phyloP scores from a whole-genome alignment of 2,888 invertebrate species.

The Acrobasis repandana region DNA sequence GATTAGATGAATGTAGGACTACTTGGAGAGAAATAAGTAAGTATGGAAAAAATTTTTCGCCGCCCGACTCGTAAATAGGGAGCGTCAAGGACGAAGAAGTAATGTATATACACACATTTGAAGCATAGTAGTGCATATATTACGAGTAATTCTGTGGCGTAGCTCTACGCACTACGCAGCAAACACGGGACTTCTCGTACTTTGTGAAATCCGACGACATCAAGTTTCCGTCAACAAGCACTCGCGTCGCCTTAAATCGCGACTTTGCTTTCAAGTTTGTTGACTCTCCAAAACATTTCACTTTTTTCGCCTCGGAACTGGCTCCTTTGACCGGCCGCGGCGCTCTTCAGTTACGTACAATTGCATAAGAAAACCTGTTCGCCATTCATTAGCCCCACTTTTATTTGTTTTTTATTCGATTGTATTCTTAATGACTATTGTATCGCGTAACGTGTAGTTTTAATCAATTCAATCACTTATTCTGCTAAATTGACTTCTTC shows the following conservation, averaged over 20 bases:
- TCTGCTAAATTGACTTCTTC: not conserved
- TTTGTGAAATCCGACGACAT: conserved; percentile 49
- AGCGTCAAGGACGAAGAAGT: too few relatives aligned
- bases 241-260: conserved; percentile 44
- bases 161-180: conserved; percentile 31
- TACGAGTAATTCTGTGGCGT: too few relatives aligned
- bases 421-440: conserved; percentile 13
- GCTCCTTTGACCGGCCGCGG: conserved; percentile 43
- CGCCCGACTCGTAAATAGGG: too few relatives aligned
- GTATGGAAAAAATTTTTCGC: too few relatives aligned
- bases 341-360: conserved; percentile 45
- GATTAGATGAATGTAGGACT: too few relatives aligned
- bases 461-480: not conserved
- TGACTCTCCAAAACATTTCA: conserved; percentile 56
- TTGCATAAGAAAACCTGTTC: conserved; percentile 48
- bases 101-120: not conserved
- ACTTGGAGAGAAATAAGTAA: too few relatives aligned
- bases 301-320: conserved; percentile 50
- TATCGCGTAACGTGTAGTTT: not conserved
- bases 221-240: conserved; percentile 49
- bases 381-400: conserved; percentile 32
- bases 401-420: conserved; percentile 28
- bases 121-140: too few relatives aligned
- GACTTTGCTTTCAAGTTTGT: conserved; percentile 55
- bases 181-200: conserved; percentile 36